A percentile compares a stretch with the other conserved stretches of the same genome.
Evolutionary conservation across 2,113 vertebrate species (phyloP).

Genomic region (Picathartes gymnocephalus): DNA sequence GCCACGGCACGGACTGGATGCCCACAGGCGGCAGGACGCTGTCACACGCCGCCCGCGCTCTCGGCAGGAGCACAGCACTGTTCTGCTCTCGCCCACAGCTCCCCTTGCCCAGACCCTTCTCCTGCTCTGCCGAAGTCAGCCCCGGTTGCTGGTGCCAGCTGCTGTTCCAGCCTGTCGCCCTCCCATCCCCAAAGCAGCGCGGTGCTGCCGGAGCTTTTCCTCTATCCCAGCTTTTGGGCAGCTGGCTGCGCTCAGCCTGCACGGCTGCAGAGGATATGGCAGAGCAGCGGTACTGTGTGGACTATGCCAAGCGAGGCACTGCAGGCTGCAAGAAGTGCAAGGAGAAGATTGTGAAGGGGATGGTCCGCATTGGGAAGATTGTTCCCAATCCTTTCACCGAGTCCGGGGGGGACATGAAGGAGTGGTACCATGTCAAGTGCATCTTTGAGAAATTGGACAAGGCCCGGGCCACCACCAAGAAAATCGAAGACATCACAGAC

Average conservation of each 20-base stretch:
- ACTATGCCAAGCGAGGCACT: constrained; percentile 93
- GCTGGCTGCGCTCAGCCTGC: neutral
- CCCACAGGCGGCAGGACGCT: constrained; percentile 15
- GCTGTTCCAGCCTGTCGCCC: neutral
- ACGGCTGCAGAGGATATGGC: constrained; percentile 76
- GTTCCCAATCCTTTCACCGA: constrained; percentile 98
- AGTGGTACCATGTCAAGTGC: constrained; percentile 96
- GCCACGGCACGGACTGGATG: constrained; percentile 22
- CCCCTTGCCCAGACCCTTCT: neutral
- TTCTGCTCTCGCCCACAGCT: neutral
- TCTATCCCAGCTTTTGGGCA: neutral
- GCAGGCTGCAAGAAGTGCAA: constrained; percentile 98
- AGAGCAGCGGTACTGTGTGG: constrained; percentile 91
- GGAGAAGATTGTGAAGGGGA: constrained; percentile 91
- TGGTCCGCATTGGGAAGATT: constrained; percentile 92
- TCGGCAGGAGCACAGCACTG: neutral
- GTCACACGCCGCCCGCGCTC: neutral
- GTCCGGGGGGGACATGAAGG: constrained; percentile 96
- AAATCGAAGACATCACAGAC: constrained; percentile 94
- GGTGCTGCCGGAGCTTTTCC: neutral
- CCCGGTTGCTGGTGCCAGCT: neutral
- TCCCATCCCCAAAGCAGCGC: neutral
- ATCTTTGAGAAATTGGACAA: constrained; percentile 96
- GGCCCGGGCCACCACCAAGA: constrained; percentile 93
- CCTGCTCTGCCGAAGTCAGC: neutral